phyloP scores from a whole-genome alignment of 35 echinoderm and acorn worm genomes.

The Anneissia japonica region DNA sequence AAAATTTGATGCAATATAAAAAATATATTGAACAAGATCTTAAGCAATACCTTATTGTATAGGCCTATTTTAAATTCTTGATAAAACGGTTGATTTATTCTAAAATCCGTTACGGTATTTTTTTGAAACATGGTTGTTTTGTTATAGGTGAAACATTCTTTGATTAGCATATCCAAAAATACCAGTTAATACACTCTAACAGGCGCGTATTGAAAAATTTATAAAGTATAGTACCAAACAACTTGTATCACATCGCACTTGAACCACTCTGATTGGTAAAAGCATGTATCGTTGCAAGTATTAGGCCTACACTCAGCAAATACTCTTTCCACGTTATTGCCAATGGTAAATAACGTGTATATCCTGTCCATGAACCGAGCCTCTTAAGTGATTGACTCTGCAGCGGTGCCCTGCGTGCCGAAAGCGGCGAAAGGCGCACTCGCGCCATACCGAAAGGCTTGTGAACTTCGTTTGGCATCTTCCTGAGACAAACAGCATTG shows the following conservation, averaged over 20 bases:
- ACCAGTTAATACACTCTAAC: no score
- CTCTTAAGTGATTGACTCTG: neutral
- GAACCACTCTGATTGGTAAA: neutral
- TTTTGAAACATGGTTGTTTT: no score
- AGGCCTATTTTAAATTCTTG: no score
- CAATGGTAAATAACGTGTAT: neutral
- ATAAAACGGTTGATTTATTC: no score
- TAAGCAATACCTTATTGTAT: no score
- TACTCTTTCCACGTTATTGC: neutral
- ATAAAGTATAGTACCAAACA: neutral
- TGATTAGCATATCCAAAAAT: no score
- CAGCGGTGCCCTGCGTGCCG: neutral
- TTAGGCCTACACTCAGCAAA: neutral
- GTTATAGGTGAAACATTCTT: no score
- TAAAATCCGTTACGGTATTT: no score
- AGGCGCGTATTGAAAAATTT: no score
- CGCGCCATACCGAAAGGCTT: neutral
- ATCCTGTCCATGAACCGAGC: neutral
- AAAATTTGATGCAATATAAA: no score
- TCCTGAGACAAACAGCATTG: neutral
- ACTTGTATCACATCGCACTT: neutral
- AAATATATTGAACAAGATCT: no score
- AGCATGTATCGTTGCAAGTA: neutral
- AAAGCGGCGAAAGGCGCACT: neutral
- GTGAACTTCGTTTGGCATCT: neutral